Percentiles rank a stretch among this genome's conserved stretches.
These are phyloP conservation scores for Calephelis virginiensis DNA, from an alignment of 1,140 invertebrate species.

Conservation along the genomic window DNA sequence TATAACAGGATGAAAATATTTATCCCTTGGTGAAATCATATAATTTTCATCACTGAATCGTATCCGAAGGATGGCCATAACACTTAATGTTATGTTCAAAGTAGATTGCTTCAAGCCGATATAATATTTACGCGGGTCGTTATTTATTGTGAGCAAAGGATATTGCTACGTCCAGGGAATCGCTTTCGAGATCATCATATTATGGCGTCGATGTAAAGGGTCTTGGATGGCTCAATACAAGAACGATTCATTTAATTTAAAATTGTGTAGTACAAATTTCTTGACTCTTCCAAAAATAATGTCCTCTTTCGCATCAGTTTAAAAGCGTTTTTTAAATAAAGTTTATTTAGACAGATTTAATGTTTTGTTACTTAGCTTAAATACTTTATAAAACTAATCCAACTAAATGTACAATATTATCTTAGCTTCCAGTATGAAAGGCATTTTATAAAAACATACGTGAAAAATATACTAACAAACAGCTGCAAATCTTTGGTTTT, in stretches of 20 bases:
- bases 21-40: constrained; percentile 18
- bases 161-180: constrained; percentile 49
- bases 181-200: constrained; percentile 46
- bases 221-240: constrained; percentile 35
- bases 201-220: constrained; percentile 38
- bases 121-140: constrained; percentile 50
- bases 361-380: too few species aligned
- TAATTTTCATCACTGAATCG: constrained; percentile 33
- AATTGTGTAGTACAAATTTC: too few species aligned
- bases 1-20: constrained; percentile 19
- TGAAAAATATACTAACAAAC: too few species aligned
- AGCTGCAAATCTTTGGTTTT: too few species aligned
- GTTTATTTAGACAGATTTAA: too few species aligned
- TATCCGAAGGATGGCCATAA: constrained; percentile 39
- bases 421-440: too few species aligned
- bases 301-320: too few species aligned
- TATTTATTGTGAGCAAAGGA: constrained; percentile 50
- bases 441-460: too few species aligned
- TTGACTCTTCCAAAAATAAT: too few species aligned
- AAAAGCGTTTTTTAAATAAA: too few species aligned
- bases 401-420: too few species aligned
- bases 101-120: constrained; percentile 52
- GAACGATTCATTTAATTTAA: background rate
- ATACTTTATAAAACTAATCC: too few species aligned
- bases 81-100: constrained; percentile 47